A percentile compares a stretch with the other conserved stretches of the same genome.
Conservation (phyloP, 2,888 invertebrate genomes). For the Erebia ligea region DNA sequence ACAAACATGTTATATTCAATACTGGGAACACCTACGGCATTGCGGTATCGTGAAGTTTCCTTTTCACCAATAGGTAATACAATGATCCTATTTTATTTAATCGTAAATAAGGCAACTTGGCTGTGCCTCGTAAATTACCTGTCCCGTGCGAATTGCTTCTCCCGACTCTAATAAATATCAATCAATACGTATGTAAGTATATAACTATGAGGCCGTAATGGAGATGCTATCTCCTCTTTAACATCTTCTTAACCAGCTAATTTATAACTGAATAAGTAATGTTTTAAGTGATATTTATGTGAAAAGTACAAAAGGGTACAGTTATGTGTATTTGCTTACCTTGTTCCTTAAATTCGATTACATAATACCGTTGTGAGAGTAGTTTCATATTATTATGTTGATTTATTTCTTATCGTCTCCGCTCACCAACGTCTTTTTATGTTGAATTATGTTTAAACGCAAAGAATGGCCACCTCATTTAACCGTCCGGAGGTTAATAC, state of each 20-base stretch:
- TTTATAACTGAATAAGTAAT: slow-evolving; percentile 30
- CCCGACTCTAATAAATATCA: slow-evolving; percentile 66
- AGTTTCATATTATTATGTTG: too few relatives aligned
- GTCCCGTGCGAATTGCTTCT: slow-evolving; percentile 62
- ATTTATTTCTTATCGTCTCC: too few relatives aligned
- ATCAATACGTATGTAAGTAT: slow-evolving; percentile 63
- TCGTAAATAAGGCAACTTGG: slow-evolving; percentile 65
- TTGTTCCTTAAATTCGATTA: too few relatives aligned
- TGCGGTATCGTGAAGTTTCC: slow-evolving; percentile 35
- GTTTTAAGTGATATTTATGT: slow-evolving; percentile 12
- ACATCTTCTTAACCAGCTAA: slow-evolving; percentile 25
- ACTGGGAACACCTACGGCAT: slow-evolving; percentile 30
- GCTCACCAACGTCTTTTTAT: too few relatives aligned
- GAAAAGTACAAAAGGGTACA: slow-evolving; percentile 1
- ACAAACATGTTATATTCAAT: slow-evolving; percentile 20
- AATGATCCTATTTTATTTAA: slow-evolving; percentile 72
- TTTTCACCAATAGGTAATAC: slow-evolving; percentile 61
- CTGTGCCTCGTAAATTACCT: slow-evolving; percentile 60
- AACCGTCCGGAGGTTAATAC: too few relatives aligned
- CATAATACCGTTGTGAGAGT: too few relatives aligned
- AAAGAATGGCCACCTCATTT: too few relatives aligned
- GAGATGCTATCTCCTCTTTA: slow-evolving; percentile 44
- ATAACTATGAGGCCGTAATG: slow-evolving; percentile 49
- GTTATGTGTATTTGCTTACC: not conserved
- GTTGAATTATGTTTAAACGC: too few relatives aligned